Base-by-base conservation (phyloP, 92 coral and sea anemone species). In the Phymanthus crucifer region DNA sequence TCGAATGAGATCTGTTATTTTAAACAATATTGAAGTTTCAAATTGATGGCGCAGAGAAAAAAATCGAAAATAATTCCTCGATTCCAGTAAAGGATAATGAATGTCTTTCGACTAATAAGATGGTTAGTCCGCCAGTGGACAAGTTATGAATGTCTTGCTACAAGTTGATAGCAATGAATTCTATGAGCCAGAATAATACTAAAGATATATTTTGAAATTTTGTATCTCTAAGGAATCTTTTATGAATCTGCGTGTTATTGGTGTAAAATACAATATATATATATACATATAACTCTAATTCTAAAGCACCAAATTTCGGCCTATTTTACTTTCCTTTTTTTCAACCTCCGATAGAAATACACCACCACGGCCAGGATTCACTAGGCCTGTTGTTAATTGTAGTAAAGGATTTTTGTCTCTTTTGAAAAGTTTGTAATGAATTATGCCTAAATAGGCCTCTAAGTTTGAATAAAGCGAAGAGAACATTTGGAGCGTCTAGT, bases 141-240 rank as follows among this genome's bases (percentile, higher is more conserved):
- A n/a, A n/a, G n/a, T n/a, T n/a, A n/a, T n/a, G n/a, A n/a, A n/a
- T n/a, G n/a, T 72, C 75, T 85, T 78, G 76, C 43, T 58, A 38
- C 45, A 11, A 66, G 83, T 71, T 83, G 78, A 89, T 83, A 89
- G 93, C 65, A 54, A 79, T 76, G 83, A 74, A 73, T 90, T n/a
- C n/a, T n/a, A n/a, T 50, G 84, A 82, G 69, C 85, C 70, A 72
- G 73, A 86, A 86, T 77, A 83, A 61, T 61, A 90, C 89, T 83
- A 89, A 84, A 85, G 87, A 92, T 92, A 93, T 93, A 93, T 93
- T 93, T 93, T 93, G 94, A 90, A 87, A 80, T 93, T 93, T 93
- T 93, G 83, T 93, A 93, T 84, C 79, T 87, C 84, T 79, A 89
- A 91, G 90, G 89, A 86, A 83, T 75, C 84, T 90, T 93, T 93